phyloP scores from a whole-genome alignment of 2,113 vertebrate genomes.

The Anolis sagrei region DNA sequence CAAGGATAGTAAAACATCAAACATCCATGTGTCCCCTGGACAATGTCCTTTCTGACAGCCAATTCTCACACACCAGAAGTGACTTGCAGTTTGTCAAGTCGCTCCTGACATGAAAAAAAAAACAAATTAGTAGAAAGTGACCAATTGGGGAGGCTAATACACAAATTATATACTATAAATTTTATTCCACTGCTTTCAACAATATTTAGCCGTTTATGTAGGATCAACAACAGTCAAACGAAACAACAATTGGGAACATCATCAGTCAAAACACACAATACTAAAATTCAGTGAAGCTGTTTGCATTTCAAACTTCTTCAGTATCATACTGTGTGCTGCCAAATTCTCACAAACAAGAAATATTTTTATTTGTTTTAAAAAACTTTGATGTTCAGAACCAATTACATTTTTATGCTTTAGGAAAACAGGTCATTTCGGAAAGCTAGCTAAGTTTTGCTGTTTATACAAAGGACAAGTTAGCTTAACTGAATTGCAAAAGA shows the following conservation, averaged over 20 bases:
- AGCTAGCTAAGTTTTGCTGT: background rate
- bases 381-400: background rate
- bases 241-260: background rate
- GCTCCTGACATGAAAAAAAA: too few species aligned
- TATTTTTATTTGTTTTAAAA: background rate
- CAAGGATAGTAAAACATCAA: too few species aligned
- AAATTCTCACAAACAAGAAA: background rate
- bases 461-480: background rate
- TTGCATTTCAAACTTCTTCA: background rate
- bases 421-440: background rate
- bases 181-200: background rate
- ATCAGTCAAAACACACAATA: background rate
- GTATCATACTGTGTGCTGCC: background rate
- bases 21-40: too few species aligned
- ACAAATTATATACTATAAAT: background rate
- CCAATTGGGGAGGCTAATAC: background rate
- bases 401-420: conserved; percentile 4
- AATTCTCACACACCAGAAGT: too few species aligned
- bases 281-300: background rate
- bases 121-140: background rate
- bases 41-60: too few species aligned
- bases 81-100: too few species aligned
- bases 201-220: background rate
- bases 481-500: background rate
- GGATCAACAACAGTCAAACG: background rate